A percentile compares a stretch with the other conserved stretches of the same genome.
These are phyloP conservation scores for Ctenodactylus gundi DNA, from an alignment of 2,113 vertebrate genomes.

Conservation along the genomic window DNA sequence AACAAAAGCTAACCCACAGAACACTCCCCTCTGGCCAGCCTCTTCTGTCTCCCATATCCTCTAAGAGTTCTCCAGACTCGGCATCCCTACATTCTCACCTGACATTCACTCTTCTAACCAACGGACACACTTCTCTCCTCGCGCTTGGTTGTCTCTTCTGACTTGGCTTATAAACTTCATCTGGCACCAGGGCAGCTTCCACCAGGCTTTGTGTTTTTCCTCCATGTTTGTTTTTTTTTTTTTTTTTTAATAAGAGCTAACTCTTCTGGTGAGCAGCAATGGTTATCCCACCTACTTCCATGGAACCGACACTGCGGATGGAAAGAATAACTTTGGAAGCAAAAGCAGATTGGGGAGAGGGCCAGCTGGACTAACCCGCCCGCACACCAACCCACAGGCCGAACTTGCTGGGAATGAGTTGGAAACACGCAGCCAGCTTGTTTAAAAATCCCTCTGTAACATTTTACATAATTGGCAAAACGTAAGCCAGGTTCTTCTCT, in stretches of 20 bases:
- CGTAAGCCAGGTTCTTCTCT: slow-evolving; percentile 17
- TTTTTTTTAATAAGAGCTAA: background rate
- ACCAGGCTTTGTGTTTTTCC: background rate
- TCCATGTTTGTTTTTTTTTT: too few species aligned
- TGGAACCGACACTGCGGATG: background rate
- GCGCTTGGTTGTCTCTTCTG: background rate
- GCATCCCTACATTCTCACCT: background rate
- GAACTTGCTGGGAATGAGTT: slow-evolving; percentile 39
- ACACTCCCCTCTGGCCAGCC: background rate
- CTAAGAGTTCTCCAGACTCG: background rate
- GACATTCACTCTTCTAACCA: background rate
- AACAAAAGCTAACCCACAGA: background rate
- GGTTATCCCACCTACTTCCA: background rate
- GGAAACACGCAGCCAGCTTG: slow-evolving; percentile 3
- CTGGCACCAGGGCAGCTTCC: background rate
- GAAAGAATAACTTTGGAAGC: slow-evolving; percentile 42
- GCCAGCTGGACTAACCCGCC: slow-evolving; percentile 22
- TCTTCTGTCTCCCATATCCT: background rate
- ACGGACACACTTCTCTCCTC: background rate
- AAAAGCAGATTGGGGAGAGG: background rate
- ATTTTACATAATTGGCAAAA: slow-evolving; percentile 52
- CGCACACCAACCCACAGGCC: background rate
- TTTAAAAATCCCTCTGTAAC: slow-evolving; percentile 25
- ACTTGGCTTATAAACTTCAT: background rate
- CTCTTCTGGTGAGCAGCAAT: background rate